Conservation (phyloP, 1,140 invertebrate species). For the Diprion similis region DNA sequence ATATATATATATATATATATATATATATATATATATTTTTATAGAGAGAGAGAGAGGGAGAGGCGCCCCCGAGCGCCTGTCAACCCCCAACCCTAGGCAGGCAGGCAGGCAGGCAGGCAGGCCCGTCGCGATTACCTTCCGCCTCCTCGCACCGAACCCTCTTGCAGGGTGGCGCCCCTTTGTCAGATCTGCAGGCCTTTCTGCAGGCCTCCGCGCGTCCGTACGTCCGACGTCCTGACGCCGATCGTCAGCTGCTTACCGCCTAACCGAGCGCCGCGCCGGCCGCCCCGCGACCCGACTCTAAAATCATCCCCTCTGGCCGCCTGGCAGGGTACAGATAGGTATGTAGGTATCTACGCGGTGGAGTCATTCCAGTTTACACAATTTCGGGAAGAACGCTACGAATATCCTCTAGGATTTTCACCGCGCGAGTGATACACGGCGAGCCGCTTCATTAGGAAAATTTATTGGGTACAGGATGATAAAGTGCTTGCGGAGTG, state of each 20-base stretch:
- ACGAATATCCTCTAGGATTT: too few species aligned
- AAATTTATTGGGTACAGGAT: too few species aligned
- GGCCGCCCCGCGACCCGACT: background rate
- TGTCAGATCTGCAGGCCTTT: background rate
- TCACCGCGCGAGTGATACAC: too few species aligned
- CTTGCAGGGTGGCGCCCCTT: background rate
- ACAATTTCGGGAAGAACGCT: too few species aligned
- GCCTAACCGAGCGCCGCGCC: background rate
- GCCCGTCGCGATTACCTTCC: conserved; percentile 59
- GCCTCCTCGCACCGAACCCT: conserved; percentile 59
- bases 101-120: conserved; percentile 37
- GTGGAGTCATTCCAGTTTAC: too few species aligned
- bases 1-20: conserved; percentile 6
- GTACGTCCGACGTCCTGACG: background rate
- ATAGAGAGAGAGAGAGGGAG: background rate
- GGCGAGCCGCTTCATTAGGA: too few species aligned
- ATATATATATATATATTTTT: conserved; percentile 13
- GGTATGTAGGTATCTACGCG: too few species aligned
- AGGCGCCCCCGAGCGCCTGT: conserved; percentile 36
- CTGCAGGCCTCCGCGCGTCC: background rate
- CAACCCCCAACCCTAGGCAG: conserved; percentile 27
- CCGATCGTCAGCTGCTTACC: conserved; percentile 1
- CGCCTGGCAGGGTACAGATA: too few species aligned
- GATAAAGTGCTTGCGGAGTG: too few species aligned
- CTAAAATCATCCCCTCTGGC: background rate